phyloP scores from a whole-genome alignment of 2,888 invertebrate genomes.

The Lucinisca nassula region DNA sequence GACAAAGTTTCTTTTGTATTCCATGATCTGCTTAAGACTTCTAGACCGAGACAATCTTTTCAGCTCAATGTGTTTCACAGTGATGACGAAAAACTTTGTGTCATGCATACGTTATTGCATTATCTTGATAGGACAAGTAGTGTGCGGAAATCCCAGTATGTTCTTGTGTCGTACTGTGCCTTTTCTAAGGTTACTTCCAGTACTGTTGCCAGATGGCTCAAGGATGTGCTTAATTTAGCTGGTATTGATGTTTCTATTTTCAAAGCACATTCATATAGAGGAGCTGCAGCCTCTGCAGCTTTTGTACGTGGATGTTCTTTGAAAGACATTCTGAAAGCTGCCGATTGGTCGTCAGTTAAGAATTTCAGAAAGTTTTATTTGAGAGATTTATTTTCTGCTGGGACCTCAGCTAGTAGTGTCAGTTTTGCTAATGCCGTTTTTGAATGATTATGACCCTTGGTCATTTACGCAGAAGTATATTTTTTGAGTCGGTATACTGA shows the following conservation, averaged over 20 bases:
- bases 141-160: conserved; percentile 21
- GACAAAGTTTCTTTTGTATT: background rate
- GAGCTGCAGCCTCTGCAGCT: conserved; percentile 35
- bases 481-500: too few relatives aligned
- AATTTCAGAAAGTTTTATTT: conserved; percentile 36
- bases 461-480: too few relatives aligned
- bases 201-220: conserved; percentile 38
- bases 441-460: too few relatives aligned
- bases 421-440: background rate
- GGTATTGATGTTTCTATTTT: conserved; percentile 14
- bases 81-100: conserved; percentile 13
- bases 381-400: background rate
- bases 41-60: background rate
- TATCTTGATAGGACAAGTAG: background rate
- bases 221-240: background rate
- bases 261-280: conserved; percentile 35
- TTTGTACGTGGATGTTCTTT: conserved; percentile 2
- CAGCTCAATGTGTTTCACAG: background rate
- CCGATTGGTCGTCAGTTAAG: conserved; percentile 41
- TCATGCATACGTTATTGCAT: background rate
- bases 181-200: conserved; percentile 16
- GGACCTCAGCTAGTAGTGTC: too few relatives aligned
- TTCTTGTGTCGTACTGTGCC: conserved; percentile 7
- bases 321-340: conserved; percentile 27
- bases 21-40: background rate